Conservation (phyloP, 2,888 invertebrate genomes). For the Oscheius sp. region DNA sequence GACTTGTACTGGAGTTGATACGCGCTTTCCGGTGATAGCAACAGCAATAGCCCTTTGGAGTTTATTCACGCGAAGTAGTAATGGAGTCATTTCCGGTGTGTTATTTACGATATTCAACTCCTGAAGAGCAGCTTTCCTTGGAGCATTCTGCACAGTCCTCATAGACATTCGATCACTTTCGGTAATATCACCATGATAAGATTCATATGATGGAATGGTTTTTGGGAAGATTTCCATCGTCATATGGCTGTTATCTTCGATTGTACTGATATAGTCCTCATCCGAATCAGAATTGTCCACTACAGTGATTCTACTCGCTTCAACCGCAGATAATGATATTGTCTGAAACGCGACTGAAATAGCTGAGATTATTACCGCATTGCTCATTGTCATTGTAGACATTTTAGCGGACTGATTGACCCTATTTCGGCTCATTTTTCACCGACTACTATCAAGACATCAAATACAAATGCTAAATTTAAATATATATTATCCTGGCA, state of each 20-base stretch:
- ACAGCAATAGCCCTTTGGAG: background rate
- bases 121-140: background rate
- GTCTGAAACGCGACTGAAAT: no score
- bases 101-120: background rate
- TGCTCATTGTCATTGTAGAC: background rate
- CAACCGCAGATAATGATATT: no score
- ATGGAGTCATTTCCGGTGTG: constrained; percentile 7
- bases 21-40: background rate
- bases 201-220: background rate
- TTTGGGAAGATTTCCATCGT: background rate
- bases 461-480: background rate
- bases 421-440: no score
- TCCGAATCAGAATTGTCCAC: background rate
- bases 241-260: constrained; percentile 4
- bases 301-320: background rate
- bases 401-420: no score
- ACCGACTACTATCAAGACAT: background rate
- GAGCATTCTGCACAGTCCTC: background rate
- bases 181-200: no score
- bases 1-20: constrained; percentile 13
- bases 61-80: constrained; percentile 13
- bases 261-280: constrained; percentile 16
- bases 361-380: no score
- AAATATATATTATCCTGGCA: background rate
- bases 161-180: background rate